Percentiles rank a stretch among this genome's conserved stretches.
Evolutionary conservation across 2,888 invertebrate species (phyloP).

Genomic region (Mythimna ferrago): DNA sequence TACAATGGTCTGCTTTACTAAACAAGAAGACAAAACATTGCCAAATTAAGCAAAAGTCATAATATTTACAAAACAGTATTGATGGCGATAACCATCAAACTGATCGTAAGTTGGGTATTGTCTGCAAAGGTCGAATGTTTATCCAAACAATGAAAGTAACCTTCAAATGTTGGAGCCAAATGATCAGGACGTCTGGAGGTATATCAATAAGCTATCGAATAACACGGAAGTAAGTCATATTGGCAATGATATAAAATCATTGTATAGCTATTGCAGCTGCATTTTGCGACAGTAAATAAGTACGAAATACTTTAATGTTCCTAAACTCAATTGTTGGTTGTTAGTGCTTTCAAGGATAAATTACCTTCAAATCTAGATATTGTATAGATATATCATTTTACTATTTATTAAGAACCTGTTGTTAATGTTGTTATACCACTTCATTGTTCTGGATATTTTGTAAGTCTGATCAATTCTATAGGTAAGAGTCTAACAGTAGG

Average conservation of each 20-base stretch:
- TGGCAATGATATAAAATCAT: constrained; percentile 18
- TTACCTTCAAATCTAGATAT: not conserved
- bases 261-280: not conserved
- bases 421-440: not conserved
- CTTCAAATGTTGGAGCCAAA: constrained; percentile 54
- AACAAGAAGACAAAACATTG: constrained; percentile 9
- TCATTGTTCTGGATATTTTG: not conserved
- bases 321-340: not conserved
- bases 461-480: not conserved
- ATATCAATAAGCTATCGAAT: constrained; percentile 43
- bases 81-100: constrained; percentile 35
- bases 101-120: constrained; percentile 35
- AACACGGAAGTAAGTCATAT: constrained; percentile 52
- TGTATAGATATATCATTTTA: not conserved
- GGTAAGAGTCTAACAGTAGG: not conserved
- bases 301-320: too few species aligned
- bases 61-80: constrained; percentile 31
- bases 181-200: constrained; percentile 50
- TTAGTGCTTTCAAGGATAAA: not conserved
- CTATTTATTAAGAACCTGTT: not conserved
- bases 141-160: constrained; percentile 53
- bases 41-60: constrained; percentile 8
- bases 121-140: constrained; percentile 49
- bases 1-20: constrained; percentile 4
- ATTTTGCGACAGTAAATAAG: not conserved